Base-by-base conservation (phyloP, 2,888 invertebrate genomes). In the Alcis repandata region DNA sequence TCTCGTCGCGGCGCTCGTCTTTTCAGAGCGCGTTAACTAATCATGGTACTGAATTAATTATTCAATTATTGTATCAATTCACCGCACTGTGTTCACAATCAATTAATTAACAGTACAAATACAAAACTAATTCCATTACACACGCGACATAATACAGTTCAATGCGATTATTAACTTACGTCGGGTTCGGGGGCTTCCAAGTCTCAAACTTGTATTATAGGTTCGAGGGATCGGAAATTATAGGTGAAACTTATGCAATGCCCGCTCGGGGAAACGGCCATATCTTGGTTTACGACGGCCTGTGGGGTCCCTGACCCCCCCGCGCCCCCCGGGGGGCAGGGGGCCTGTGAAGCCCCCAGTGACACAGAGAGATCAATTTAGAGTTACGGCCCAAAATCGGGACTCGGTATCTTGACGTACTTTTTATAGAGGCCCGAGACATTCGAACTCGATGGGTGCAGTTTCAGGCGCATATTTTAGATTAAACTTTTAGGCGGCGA, bases 331-430 rank as follows among this genome's bases (percentile, higher is more conserved):
- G 61, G 52, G 61, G 15, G 53, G 63, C 48, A n/a, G 27, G 72
- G 71, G 74, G 53, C 71, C 64, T 78, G 54, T 56, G 45, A 76
- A 82, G 79, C 79, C 75, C 59, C 74, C 74, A 69, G 73, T 79
- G 83, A 79, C 85, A 79, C 82, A 78, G 78, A 79, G 79, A 81
- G 80, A 86, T 85, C 85, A 82, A 83, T 85, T 86, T 78, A 74
- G 80, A 85, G 82, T 87, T 84, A 84, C 83, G 80, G 80, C 78
- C 77, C 74, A 77, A 64, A 75, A 78, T 76, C 76, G 76, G 77
- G 68, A 71, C 75, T 48, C 69, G 59, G 49, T 72, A 69, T 67
- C 72, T 79, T 71, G 74, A 68, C 72, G 45, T 68, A 70, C 59
- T 75, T 76, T 76, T 73, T 73, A 66, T 61, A 73, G 48, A 59